Percentiles rank a stretch among this genome's conserved stretches.
These are phyloP conservation scores for Onychostruthus taczanowskii DNA, from an alignment of 2,113 vertebrate species.

Conservation along the genomic window DNA sequence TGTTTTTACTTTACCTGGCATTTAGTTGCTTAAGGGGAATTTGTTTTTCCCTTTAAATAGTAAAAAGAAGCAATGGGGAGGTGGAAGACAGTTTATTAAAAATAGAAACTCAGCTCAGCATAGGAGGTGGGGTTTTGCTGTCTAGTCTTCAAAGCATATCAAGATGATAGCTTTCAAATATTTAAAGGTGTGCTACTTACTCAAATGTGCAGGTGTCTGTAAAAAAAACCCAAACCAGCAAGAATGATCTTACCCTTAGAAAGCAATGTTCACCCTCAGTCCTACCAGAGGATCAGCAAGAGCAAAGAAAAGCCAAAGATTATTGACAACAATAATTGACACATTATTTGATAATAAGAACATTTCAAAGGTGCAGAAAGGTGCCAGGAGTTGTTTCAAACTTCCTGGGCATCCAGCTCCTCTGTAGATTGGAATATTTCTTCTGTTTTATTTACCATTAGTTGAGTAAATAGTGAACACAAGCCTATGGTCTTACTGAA, in stretches of 20 bases:
- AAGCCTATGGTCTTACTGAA: neutral
- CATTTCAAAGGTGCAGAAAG: neutral
- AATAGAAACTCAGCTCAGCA: neutral
- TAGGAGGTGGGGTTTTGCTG: neutral
- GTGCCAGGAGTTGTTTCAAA: neutral
- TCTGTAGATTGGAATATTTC: neutral
- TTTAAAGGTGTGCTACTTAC: neutral
- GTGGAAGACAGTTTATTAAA: neutral
- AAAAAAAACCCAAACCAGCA: neutral
- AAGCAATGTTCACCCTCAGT: neutral
- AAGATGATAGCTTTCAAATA: neutral
- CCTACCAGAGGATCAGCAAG: neutral
- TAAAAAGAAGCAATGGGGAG: neutral
- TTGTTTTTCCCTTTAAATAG: conserved; percentile 6
- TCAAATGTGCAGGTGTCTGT: neutral
- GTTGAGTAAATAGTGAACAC: neutral
- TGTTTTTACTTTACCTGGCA: neutral
- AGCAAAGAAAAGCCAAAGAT: neutral
- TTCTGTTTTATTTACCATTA: neutral
- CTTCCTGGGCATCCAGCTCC: neutral
- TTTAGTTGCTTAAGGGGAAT: neutral
- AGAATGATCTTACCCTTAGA: neutral
- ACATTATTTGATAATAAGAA: neutral
- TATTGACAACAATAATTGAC: neutral
- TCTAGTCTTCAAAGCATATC: neutral